A percentile compares a stretch with the other conserved stretches of the same genome.
phyloP scores from a whole-genome alignment of 2,888 invertebrate species.

The Cabera pusaria region DNA sequence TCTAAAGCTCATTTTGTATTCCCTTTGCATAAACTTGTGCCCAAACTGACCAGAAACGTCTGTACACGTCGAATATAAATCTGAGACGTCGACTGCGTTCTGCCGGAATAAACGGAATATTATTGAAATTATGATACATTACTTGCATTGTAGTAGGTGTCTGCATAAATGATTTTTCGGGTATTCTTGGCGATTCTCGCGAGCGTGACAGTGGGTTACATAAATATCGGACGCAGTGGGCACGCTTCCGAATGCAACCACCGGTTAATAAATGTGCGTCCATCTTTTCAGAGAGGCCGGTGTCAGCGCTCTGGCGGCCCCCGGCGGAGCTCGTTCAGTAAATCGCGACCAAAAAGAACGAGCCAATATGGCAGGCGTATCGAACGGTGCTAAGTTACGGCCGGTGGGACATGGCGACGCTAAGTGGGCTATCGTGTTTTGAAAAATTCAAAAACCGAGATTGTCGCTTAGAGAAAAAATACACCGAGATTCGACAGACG shows the following conservation, averaged over 20 bases:
- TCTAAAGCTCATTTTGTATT: conserved; percentile 23
- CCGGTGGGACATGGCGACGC: conserved; percentile 64
- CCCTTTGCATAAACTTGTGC: conserved; percentile 23
- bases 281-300: conserved; percentile 61
- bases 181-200: conserved; percentile 70
- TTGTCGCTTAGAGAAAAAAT: conserved; percentile 58
- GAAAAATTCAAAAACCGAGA: conserved; percentile 66
- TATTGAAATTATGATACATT: conserved; percentile 65
- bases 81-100: conserved; percentile 47
- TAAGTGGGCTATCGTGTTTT: conserved; percentile 81
- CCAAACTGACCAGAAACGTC: conserved; percentile 25
- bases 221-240: conserved; percentile 72
- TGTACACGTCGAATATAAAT: conserved; percentile 48
- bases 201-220: conserved; percentile 56
- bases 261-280: conserved; percentile 64
- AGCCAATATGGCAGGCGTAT: conserved; percentile 72
- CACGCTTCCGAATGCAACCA: conserved; percentile 70
- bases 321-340: conserved; percentile 65
- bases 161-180: conserved; percentile 70
- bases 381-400: conserved; percentile 74
- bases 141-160: conserved; percentile 58
- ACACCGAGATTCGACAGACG: conserved; percentile 49
- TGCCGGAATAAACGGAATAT: conserved; percentile 60
- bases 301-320: conserved; percentile 46
- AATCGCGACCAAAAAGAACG: conserved; percentile 76